A percentile compares a stretch with the other conserved stretches of the same genome.
Evolutionary conservation across 2,888 invertebrate species (phyloP).

Genomic region (Drosophila bunnanda): DNA sequence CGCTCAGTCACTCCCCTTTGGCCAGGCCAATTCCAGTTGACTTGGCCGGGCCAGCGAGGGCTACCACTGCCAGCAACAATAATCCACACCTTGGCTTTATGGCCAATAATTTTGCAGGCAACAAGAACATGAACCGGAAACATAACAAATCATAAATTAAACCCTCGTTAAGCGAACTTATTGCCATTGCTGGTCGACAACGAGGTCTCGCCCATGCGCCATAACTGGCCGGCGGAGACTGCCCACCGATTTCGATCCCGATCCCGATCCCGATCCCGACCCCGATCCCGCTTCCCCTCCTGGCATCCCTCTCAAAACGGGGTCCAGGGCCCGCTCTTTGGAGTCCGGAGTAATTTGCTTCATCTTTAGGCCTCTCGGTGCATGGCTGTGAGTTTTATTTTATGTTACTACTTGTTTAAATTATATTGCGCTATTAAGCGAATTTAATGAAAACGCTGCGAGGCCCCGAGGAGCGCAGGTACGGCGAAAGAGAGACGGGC

Average conservation of each 20-base stretch:
- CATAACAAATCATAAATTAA: constrained; percentile 85
- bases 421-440: constrained; percentile 83
- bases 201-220: constrained; percentile 73
- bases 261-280: not conserved
- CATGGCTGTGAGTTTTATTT: constrained; percentile 80
- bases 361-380: constrained; percentile 71
- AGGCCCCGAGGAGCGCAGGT: constrained; percentile 54
- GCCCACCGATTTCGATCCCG: constrained; percentile 5
- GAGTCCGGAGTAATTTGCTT: constrained; percentile 68
- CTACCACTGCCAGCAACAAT: constrained; percentile 71
- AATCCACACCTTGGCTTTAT: constrained; percentile 80
- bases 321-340: constrained; percentile 12
- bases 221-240: constrained; percentile 55
- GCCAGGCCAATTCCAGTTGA: constrained; percentile 18
- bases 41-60: constrained; percentile 15
- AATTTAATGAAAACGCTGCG: constrained; percentile 82
- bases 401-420: constrained; percentile 81
- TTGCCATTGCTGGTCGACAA: constrained; percentile 68
- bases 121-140: constrained; percentile 82
- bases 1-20: constrained; percentile 3
- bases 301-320: constrained; percentile 5
- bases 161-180: constrained; percentile 84
- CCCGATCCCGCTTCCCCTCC: not conserved
- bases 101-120: constrained; percentile 76
- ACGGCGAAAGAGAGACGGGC: not conserved